These are phyloP conservation scores for Xyliphius kryptos DNA, from an alignment of 2,113 vertebrate species.

Conservation along the genomic window DNA sequence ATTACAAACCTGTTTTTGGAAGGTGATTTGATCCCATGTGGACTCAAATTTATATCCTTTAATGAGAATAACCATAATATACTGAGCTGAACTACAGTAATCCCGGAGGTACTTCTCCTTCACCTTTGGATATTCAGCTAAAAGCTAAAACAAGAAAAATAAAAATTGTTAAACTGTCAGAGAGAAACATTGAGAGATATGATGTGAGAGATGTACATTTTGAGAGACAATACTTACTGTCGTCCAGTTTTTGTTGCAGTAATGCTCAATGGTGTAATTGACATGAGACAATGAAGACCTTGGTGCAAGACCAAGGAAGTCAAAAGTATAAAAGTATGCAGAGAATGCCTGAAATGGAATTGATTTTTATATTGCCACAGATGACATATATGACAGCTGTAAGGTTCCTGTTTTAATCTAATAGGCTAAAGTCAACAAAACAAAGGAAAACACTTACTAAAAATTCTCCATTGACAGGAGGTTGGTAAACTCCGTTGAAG, in stretches of 20 bases:
- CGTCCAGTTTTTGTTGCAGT: slow-evolving; percentile 63
- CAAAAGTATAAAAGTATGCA: slow-evolving; percentile 71
- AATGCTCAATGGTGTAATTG: slow-evolving; percentile 52
- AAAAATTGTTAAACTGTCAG: neutral
- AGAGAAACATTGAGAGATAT: too few relatives aligned
- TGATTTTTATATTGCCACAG: too few relatives aligned
- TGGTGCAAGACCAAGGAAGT: slow-evolving; percentile 68
- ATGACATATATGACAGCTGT: too few relatives aligned
- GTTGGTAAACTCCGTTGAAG: slow-evolving; percentile 62
- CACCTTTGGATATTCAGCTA: slow-evolving; percentile 25
- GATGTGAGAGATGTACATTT: too few relatives aligned
- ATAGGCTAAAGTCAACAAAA: neutral
- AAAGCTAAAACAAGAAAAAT: slow-evolving; percentile 44
- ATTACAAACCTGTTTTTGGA: slow-evolving; percentile 59
- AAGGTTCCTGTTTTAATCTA: neutral
- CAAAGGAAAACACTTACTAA: slow-evolving; percentile 53
- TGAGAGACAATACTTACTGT: slow-evolving; percentile 63
- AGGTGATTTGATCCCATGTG: slow-evolving; percentile 60
- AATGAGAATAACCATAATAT: slow-evolving; percentile 59
- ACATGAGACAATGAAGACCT: slow-evolving; percentile 44
- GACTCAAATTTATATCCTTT: slow-evolving; percentile 62
- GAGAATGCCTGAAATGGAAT: slow-evolving; percentile 66
- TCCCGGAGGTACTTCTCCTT: slow-evolving; percentile 51
- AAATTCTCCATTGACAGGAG: slow-evolving; percentile 54
- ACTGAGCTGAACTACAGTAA: slow-evolving; percentile 58